Evolutionary conservation across 2,113 vertebrate genomes (phyloP).

Genomic region (Catharus fuscescens): DNA sequence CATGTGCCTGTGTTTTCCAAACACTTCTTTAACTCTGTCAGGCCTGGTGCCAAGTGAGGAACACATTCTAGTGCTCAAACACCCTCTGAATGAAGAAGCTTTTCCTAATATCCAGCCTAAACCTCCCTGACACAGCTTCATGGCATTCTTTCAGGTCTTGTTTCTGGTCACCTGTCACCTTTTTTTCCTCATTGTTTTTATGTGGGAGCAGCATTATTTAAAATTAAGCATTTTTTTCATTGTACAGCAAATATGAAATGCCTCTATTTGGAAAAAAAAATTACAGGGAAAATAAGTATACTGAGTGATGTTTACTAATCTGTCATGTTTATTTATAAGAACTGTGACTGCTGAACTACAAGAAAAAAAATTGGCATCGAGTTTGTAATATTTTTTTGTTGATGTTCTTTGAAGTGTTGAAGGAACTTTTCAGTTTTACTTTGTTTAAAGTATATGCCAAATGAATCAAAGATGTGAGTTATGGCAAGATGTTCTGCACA

Average conservation of each 20-base stretch:
- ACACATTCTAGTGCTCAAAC: background rate
- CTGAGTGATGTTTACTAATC: background rate
- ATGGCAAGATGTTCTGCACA: background rate
- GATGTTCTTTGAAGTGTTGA: background rate
- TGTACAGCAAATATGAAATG: background rate
- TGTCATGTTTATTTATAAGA: background rate
- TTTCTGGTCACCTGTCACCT: background rate
- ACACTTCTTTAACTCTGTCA: background rate
- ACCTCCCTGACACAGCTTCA: background rate
- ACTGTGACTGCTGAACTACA: background rate
- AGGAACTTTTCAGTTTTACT: background rate
- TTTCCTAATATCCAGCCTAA: background rate
- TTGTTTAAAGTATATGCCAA: background rate
- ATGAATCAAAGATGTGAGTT: background rate
- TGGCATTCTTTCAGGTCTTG: fast-evolving
- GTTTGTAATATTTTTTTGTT: background rate
- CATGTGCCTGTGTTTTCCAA: background rate
- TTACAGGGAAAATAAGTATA: background rate
- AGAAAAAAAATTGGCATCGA: background rate
- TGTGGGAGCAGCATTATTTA: fast-evolving
- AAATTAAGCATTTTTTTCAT: background rate
- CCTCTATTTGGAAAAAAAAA: background rate
- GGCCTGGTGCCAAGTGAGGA: background rate
- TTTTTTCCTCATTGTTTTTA: background rate
- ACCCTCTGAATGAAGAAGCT: background rate